phyloP scores from a whole-genome alignment of 2,797 vertebrate genomes.

The Lerista edwardsae region DNA sequence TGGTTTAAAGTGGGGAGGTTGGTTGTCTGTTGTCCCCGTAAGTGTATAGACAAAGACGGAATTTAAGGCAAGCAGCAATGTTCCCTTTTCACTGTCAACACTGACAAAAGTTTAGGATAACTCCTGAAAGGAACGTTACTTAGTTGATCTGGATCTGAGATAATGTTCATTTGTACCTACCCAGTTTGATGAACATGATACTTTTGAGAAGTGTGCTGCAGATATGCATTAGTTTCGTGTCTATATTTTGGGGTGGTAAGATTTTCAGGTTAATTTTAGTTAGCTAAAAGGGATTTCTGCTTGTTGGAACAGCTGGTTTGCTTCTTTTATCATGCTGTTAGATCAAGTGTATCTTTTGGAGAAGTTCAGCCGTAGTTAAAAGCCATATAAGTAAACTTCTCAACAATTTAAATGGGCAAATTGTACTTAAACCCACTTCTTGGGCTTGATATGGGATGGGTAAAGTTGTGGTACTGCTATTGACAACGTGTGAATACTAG shows the following conservation, averaged over 20 bases:
- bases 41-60: not conserved
- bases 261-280: constrained; percentile 36
- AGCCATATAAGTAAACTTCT: constrained; percentile 5
- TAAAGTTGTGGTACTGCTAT: not conserved
- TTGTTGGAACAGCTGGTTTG: constrained; percentile 27
- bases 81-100: not conserved
- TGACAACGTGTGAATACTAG: not conserved
- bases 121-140: not conserved
- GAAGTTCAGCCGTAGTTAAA: constrained; percentile 47
- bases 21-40: not conserved
- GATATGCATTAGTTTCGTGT: not conserved
- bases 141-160: not conserved
- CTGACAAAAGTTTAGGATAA: not conserved
- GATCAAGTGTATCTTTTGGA: not conserved
- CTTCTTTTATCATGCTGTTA: not conserved
- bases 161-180: not conserved
- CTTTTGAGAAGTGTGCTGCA: not conserved
- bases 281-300: constrained; percentile 62
- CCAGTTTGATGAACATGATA: not conserved
- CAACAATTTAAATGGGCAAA: not conserved
- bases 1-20: not conserved
- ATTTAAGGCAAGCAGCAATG: not conserved
- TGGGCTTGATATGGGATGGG: not conserved
- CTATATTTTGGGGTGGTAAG: constrained; percentile 23
- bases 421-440: not conserved